Base-by-base conservation (phyloP, 2,888 invertebrate species). In the Tribolium freemani region DNA sequence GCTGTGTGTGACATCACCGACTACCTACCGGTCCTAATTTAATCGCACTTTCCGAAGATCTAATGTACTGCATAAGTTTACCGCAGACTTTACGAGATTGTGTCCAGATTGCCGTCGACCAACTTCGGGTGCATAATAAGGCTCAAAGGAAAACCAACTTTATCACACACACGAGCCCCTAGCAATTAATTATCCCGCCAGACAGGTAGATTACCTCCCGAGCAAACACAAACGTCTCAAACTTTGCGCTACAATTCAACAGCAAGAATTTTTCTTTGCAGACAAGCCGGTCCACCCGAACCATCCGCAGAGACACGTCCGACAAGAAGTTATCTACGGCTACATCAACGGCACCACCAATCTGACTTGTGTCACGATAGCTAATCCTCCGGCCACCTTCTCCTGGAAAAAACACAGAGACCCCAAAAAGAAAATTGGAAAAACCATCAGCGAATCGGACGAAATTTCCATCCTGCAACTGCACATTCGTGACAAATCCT, bases 341-440 rank as follows among this genome's bases (percentile, higher is more conserved):
- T 88, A 87, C 76, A 78, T 90, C 56, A 88, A 88, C 46, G 90
- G 91, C 11, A 85, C 84, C 30, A 89, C 88, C 1, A 90, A 90
- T 81, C 86, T 92, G 71, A 89, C 89, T 9, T 92, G 96, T 67
- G 97, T 97, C 85, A 96, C 96, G 93, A 91, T 93, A 77, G 89
- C 91, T 53, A 89, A 91, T 76, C 92, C 84, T 86, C 88, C 79
- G 83, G 89, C 81, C 84, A 87, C 75, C 71, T 84, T 85, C 78
- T 79, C 90, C 88, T 63, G 86, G 87, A 60, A 10, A 10, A 69
- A 74, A 31, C 30, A 56, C 6, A 66, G 64, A 9, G 74, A 73
- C 50, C 74, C 69, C 44, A 58, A 58, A 5, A 9, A 57, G 21
- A 75, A 71, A 54, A 72, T 64, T 31, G 78, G 76, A 16, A 72